Percentiles rank a stretch among this genome's conserved stretches.
Conservation (phyloP, 2,888 invertebrate species). For the Ichneumon xanthorius region DNA sequence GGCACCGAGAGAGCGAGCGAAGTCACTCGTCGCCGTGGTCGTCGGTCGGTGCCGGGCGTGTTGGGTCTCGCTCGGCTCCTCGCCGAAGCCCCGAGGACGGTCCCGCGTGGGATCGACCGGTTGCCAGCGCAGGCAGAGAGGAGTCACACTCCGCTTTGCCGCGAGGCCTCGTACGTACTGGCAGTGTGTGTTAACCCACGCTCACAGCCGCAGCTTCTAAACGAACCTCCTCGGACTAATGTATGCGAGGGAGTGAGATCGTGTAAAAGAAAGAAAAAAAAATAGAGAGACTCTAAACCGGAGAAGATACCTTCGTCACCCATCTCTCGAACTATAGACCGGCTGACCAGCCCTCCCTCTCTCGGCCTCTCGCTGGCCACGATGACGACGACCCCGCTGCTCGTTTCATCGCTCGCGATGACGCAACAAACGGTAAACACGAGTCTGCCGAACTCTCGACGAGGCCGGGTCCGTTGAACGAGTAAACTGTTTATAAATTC, state of each 20-base stretch:
- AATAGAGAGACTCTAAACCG: conserved; percentile 3
- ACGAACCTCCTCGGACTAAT: conserved; percentile 19
- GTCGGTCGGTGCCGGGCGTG: conserved; percentile 2
- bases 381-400: background rate
- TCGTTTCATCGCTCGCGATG: conserved; percentile 36
- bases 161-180: conserved; percentile 5
- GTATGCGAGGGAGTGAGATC: conserved; percentile 1
- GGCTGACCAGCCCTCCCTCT: background rate
- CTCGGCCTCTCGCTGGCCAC: background rate
- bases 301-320: background rate
- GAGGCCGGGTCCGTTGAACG: conserved; percentile 25
- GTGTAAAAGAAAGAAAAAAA: background rate
- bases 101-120: conserved; percentile 70
- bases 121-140: conserved; percentile 42
- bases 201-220: conserved; percentile 15
- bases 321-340: background rate
- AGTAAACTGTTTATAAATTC: background rate
- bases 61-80: conserved; percentile 11
- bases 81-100: conserved; percentile 45
- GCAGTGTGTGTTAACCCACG: background rate
- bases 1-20: conserved; percentile 55
- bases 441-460: conserved; percentile 48
- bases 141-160: conserved; percentile 16
- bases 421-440: conserved; percentile 45
- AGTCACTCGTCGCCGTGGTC: conserved; percentile 56